Percentiles rank a stretch among this genome's conserved stretches.
Evolutionary conservation across 2,113 vertebrate genomes (phyloP).

Genomic region (Alces alces): DNA sequence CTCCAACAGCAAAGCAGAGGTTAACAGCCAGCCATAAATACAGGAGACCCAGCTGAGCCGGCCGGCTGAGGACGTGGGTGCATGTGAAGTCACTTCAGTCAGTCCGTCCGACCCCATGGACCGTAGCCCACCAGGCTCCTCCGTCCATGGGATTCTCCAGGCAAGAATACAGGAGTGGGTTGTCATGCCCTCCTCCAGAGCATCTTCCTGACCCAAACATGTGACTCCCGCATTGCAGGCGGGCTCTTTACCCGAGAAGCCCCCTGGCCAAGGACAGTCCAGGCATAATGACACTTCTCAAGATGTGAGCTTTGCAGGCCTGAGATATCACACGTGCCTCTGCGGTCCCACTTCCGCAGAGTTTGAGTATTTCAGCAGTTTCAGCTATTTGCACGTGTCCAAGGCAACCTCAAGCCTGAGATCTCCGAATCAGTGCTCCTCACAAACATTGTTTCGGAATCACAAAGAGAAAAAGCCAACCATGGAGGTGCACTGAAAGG

Average conservation of each 20-base stretch:
- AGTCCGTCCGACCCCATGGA: background rate
- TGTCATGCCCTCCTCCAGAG: background rate
- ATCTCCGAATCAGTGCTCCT: conserved; percentile 22
- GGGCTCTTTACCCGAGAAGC: background rate
- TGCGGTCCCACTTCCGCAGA: background rate
- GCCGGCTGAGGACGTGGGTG: conserved; percentile 2
- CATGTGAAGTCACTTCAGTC: background rate
- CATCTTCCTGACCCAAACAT: background rate
- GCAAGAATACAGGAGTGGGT: background rate
- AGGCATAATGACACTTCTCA: conserved; percentile 69
- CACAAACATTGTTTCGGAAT: conserved; percentile 14
- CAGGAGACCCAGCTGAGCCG: conserved; percentile 57
- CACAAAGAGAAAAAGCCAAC: conserved; percentile 44
- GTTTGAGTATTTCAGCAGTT: conserved; percentile 70
- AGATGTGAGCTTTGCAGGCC: conserved; percentile 54
- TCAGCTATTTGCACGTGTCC: conserved; percentile 32
- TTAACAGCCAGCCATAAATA: conserved; percentile 68
- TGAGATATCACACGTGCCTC: conserved; percentile 42
- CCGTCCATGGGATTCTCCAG: background rate
- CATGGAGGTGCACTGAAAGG: background rate
- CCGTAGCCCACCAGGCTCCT: background rate
- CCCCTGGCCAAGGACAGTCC: background rate
- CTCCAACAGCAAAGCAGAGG: conserved; percentile 59
- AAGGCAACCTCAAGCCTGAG: conserved; percentile 38
- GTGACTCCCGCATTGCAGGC: background rate